Base-by-base conservation (phyloP, 1,140 invertebrate species). In the Harpegnathos saltator region DNA sequence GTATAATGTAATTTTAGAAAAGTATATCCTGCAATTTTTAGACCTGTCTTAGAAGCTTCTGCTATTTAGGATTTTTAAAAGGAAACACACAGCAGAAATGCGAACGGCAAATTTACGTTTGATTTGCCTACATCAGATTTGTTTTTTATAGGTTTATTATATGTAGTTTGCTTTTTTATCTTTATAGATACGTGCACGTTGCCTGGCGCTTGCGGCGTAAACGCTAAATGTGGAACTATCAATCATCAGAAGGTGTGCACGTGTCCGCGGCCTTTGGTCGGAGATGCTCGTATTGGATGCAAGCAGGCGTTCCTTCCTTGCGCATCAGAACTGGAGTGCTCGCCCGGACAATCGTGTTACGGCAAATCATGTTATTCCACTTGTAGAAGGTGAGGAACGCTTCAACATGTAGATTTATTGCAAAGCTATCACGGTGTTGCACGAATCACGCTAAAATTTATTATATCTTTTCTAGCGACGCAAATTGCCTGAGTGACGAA, bases 181-280 rank as follows among this genome's bases (percentile, higher is more conserved):
- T 22, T 69, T 85, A 15, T 71, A 86, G 96, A 98, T 95, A 95
- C 96, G 4, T 98, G 98, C 88, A 93, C 94, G 1, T 95, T 96
- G 61, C 95, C 97, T 12, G 96, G 96, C n/a, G 95, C 96, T n/a
- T 98, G 98, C 92, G 97, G 97, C 26, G 97, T 96, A 5, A 98
- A 98, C 92, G 97, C 97, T 1, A 86, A 96, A 29, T 98, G 98
- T 90, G 91, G 92, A 44, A 95, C 96, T 1, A 91, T 95, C 72
- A 95, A 96, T 90, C 97, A 98, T 92, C 93, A 95, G 59, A 96
- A 97, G 82, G 91, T 96, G 78, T 99, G 98, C 90, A 94, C 91
- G 38, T 99, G 98, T 93, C 96, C 96, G 2, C 84, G 95, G 61
- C 95, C 95, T 19, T 94, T 98, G 17, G 94, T 96, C 52, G 98